These are phyloP conservation scores for Notarius quadriscutis DNA, from an alignment of 2,113 vertebrate genomes.

Conservation along the genomic window DNA sequence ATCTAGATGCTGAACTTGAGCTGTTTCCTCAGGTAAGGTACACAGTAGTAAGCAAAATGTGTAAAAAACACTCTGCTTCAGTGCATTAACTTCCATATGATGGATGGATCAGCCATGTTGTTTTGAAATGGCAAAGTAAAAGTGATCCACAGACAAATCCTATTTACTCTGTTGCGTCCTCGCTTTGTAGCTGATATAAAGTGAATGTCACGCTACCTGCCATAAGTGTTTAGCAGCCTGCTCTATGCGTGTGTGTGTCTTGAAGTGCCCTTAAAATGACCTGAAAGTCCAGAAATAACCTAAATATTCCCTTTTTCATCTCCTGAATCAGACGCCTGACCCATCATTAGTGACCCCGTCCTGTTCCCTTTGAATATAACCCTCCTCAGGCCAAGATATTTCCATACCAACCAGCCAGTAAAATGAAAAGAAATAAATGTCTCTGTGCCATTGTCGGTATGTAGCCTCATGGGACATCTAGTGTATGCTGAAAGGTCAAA, in stretches of 20 bases:
- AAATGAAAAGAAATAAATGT: conserved; percentile 31
- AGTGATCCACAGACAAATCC: background rate
- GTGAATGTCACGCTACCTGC: conserved; percentile 21
- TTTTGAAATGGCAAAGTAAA: conserved; percentile 1
- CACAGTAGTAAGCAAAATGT: background rate
- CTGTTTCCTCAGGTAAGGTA: conserved; percentile 85
- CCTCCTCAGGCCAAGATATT: conserved; percentile 37
- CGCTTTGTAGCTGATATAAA: background rate
- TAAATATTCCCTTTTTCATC: conserved; percentile 31
- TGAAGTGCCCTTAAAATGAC: background rate
- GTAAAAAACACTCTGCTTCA: background rate
- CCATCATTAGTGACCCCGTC: conserved; percentile 33
- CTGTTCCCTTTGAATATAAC: conserved; percentile 27
- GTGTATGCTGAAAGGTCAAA: conserved; percentile 48
- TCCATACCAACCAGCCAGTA: conserved; percentile 22
- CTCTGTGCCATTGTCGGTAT: conserved; percentile 2
- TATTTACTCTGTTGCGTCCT: background rate
- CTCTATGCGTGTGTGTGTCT: background rate
- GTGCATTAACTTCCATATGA: background rate
- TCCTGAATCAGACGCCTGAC: conserved; percentile 35
- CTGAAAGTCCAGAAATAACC: conserved; percentile 36
- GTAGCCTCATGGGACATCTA: conserved; percentile 30
- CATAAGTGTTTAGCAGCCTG: background rate
- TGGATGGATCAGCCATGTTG: background rate
- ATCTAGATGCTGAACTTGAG: conserved; percentile 81